These are phyloP conservation scores for Coccyzus lansbergi DNA, from an alignment of 2,797 vertebrate species.

Conservation along the genomic window DNA sequence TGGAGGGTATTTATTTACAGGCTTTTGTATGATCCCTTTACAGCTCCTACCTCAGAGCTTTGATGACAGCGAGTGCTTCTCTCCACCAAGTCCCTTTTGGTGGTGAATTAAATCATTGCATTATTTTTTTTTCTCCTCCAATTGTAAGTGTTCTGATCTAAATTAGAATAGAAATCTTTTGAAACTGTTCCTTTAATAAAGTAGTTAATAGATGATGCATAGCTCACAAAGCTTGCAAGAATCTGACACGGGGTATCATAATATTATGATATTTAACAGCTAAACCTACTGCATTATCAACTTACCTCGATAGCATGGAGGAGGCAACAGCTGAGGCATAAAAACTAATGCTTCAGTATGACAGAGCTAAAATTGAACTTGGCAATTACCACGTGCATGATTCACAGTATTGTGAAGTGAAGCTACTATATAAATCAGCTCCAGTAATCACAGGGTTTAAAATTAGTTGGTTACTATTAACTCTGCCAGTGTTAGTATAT, in stretches of 20 bases:
- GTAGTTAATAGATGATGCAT: constrained; percentile 68
- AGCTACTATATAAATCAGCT: constrained; percentile 81
- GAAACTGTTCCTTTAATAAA: constrained; percentile 50
- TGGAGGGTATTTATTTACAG: neutral
- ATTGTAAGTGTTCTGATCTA: neutral
- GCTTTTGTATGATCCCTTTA: neutral
- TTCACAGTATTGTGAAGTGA: constrained; percentile 75
- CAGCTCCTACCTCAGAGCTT: neutral
- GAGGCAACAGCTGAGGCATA: constrained; percentile 77
- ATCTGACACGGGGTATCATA: constrained; percentile 78
- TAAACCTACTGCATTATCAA: constrained; percentile 76
- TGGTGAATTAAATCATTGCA: constrained; percentile 6
- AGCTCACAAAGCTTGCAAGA: constrained; percentile 71
- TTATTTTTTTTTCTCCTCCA: neutral
- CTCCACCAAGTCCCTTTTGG: neutral
- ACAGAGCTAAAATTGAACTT: constrained; percentile 84
- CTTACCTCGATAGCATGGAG: constrained; percentile 75
- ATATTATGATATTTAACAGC: constrained; percentile 80
- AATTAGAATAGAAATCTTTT: constrained; percentile 39
- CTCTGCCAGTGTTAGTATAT: constrained; percentile 69
- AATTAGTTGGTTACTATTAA: constrained; percentile 82
- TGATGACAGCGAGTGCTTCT: neutral
- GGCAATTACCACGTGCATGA: constrained; percentile 77
- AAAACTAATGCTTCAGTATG: constrained; percentile 75
- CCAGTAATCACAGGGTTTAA: constrained; percentile 83